Evolutionary conservation across 2,797 vertebrate species (phyloP).

Genomic region (Phrynocephalus vlangalii): DNA sequence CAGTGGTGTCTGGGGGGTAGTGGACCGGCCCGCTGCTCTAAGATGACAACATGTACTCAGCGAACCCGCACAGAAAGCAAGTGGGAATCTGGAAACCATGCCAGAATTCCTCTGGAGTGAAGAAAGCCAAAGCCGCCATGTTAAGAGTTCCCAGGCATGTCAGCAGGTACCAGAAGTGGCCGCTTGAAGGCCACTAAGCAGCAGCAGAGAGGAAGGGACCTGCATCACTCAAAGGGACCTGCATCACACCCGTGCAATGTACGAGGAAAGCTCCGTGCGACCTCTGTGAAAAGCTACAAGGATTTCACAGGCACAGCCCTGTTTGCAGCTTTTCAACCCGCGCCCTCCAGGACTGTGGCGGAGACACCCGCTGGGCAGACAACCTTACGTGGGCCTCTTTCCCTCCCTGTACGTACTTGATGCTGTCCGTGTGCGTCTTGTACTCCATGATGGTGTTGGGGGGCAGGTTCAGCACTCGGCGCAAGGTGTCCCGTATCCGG

Average conservation of each 20-base stretch:
- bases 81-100: not conserved
- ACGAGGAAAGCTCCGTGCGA: not conserved
- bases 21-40: too few relatives aligned
- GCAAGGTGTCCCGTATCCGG: conserved; percentile 83
- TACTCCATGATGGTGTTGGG: conserved; percentile 89
- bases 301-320: not conserved
- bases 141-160: too few relatives aligned
- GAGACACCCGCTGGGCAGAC: conserved; percentile 35
- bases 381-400: not conserved
- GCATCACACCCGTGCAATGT: not conserved
- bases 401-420: conserved; percentile 81
- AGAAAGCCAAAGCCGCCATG: not conserved
- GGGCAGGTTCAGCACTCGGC: conserved; percentile 86
- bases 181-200: not conserved
- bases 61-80: not conserved
- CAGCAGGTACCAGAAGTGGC: not conserved
- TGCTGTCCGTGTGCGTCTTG: conserved; percentile 87
- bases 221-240: conserved; percentile 38
- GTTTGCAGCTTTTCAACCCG: conserved; percentile 16
- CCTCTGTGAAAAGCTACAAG: conserved; percentile 28
- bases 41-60: not conserved
- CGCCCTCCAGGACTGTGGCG: not conserved
- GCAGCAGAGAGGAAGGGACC: conserved; percentile 21
- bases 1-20: too few relatives aligned
- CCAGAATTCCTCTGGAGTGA: not conserved